These are phyloP conservation scores for Myrmophylax atrothorax DNA, from an alignment of 2,113 vertebrate species.

Conservation along the genomic window DNA sequence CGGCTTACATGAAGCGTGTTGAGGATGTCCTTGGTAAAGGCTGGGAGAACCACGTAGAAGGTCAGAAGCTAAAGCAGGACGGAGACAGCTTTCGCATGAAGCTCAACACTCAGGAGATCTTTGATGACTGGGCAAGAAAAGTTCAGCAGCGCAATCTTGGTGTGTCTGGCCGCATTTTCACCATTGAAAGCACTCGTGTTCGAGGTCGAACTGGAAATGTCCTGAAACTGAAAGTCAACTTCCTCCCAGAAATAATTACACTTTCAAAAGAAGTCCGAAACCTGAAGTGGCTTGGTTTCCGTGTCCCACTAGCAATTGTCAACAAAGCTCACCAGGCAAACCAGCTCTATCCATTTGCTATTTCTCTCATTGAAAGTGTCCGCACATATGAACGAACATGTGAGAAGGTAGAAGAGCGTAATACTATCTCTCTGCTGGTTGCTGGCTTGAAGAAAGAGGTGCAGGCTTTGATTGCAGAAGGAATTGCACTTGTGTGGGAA, in stretches of 20 bases:
- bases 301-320: slow-evolving; percentile 94
- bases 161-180: slow-evolving; percentile 96
- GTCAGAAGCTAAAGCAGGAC: slow-evolving; percentile 97
- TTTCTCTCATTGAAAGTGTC: slow-evolving; percentile 97
- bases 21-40: slow-evolving; percentile 97
- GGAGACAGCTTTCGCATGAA: slow-evolving; percentile 98
- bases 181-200: slow-evolving; percentile 92
- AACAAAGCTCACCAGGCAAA: slow-evolving; percentile 99
- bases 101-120: slow-evolving; percentile 98
- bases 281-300: slow-evolving; percentile 98
- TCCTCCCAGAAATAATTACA: slow-evolving; percentile 97
- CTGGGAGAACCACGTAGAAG: slow-evolving; percentile 98
- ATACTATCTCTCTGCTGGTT: slow-evolving; percentile 90
- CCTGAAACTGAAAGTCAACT: slow-evolving; percentile 97
- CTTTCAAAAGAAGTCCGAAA: slow-evolving; percentile 98
- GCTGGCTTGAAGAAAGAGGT: slow-evolving; percentile 97
- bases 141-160: slow-evolving; percentile 98
- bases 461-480: slow-evolving; percentile 93
- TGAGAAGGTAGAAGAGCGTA: slow-evolving; percentile 96
- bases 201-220: slow-evolving; percentile 91
- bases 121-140: slow-evolving; percentile 98
- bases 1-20: slow-evolving; percentile 98
- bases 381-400: slow-evolving; percentile 96
- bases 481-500: slow-evolving; percentile 96
- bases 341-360: slow-evolving; percentile 97